Percentiles rank a stretch among this genome's conserved stretches.
phyloP scores from a whole-genome alignment of 2,113 vertebrate species.

The Pollachius pollachius region DNA sequence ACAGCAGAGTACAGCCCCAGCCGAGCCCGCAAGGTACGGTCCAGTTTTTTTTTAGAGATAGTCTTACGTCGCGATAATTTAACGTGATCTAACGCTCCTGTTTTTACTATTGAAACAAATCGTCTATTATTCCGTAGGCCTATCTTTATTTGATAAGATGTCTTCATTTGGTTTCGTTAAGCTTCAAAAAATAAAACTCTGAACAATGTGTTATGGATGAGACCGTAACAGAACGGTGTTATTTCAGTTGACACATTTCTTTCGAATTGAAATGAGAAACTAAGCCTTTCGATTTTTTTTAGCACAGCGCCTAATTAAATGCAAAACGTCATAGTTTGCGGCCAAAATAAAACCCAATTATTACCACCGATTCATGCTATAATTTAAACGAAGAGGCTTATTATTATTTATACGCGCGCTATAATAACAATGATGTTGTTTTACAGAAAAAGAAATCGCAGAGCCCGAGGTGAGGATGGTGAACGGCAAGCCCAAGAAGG shows the following conservation, averaged over 20 bases:
- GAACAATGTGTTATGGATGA: too few species aligned
- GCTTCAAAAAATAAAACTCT: too few species aligned
- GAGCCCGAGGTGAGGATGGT: constrained; percentile 98
- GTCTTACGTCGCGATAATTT: not conserved
- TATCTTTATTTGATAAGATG: not conserved
- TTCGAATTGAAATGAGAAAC: too few species aligned
- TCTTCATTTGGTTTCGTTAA: not conserved
- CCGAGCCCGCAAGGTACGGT: constrained; percentile 87
- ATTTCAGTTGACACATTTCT: too few species aligned
- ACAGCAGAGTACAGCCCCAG: constrained; percentile 87
- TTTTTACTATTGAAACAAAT: not conserved
- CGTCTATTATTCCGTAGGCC: not conserved
- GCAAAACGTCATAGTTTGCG: too few species aligned
- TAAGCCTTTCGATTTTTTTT: too few species aligned
- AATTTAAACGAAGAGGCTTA: too few species aligned
- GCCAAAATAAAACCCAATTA: too few species aligned
- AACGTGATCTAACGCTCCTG: too few species aligned
- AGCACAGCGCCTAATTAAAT: too few species aligned
- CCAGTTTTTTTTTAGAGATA: not conserved
- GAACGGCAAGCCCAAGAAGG: constrained; percentile 98
- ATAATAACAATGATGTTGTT: not conserved
- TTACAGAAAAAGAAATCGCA: constrained; percentile 87
- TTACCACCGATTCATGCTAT: too few species aligned
- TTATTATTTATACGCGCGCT: not conserved
- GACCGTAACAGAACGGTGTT: too few species aligned